Evolutionary conservation across 2,888 invertebrate species (phyloP).

Genomic region (Philereme vetulata): DNA sequence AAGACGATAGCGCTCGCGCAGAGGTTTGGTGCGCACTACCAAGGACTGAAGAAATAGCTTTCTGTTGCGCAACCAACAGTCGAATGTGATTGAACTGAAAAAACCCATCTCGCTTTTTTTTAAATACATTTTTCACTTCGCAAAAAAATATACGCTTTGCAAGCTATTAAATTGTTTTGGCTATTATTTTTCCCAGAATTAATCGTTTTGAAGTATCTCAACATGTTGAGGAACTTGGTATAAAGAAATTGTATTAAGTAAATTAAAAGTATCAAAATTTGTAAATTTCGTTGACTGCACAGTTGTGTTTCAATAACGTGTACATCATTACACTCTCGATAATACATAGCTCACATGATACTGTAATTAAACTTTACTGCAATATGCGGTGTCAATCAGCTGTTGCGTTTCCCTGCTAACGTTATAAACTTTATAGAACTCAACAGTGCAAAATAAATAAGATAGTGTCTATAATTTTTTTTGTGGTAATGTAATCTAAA

Average conservation of each 20-base stretch:
- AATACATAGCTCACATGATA: constrained; percentile 14
- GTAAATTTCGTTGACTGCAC: background rate
- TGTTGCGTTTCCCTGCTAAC: constrained; percentile 23
- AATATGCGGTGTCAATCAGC: constrained; percentile 6
- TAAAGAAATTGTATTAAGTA: no score
- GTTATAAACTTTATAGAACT: constrained; percentile 8
- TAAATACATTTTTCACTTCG: background rate
- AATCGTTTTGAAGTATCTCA: no score
- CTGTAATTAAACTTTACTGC: constrained; percentile 21
- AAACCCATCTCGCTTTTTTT: constrained; percentile 7
- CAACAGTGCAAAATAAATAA: constrained; percentile 2
- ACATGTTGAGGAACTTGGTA: no score
- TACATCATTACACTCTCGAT: constrained; percentile 20
- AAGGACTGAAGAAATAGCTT: constrained; percentile 43
- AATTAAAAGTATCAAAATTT: no score
- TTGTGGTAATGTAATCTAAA: background rate
- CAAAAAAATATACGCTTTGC: no score
- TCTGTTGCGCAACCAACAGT: constrained; percentile 38
- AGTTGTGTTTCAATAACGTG: constrained; percentile 1
- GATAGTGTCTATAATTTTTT: background rate
- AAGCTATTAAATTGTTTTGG: no score
- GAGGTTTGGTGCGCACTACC: constrained; percentile 27
- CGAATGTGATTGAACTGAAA: constrained; percentile 45
- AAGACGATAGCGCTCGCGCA: constrained; percentile 21
- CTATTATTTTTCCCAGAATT: no score